phyloP scores from a whole-genome alignment of 2,113 vertebrate species.

The Oryzias curvinotus region DNA sequence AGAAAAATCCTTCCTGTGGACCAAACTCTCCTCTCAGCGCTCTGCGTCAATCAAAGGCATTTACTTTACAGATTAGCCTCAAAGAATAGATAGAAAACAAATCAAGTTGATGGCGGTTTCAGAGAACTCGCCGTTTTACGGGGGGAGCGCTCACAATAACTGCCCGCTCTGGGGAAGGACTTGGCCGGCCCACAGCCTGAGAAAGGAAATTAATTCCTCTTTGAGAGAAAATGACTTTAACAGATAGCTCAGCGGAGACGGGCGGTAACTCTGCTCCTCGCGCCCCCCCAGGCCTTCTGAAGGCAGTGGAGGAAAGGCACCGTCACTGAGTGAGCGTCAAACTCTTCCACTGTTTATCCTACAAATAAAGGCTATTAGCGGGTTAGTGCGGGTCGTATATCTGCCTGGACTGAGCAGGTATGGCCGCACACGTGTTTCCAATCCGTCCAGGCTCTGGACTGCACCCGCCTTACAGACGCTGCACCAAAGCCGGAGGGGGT shows the following conservation, averaged over 20 bases:
- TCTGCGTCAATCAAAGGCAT: neutral
- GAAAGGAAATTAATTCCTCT: slow-evolving; percentile 81
- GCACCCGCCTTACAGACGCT: too few relatives aligned
- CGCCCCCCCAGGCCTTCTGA: slow-evolving; percentile 31
- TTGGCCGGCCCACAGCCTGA: slow-evolving; percentile 55
- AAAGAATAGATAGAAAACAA: neutral
- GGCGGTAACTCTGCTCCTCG: slow-evolving; percentile 46
- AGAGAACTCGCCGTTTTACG: slow-evolving; percentile 15
- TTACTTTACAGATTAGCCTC: neutral
- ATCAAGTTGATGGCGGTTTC: neutral
- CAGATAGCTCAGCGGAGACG: slow-evolving; percentile 65
- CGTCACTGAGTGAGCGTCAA: slow-evolving; percentile 62
- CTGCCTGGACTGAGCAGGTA: slow-evolving; percentile 49
- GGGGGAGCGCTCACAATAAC: slow-evolving; percentile 18
- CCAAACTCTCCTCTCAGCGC: fast-evolving
- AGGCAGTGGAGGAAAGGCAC: slow-evolving; percentile 50
- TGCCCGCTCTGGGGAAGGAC: slow-evolving; percentile 19
- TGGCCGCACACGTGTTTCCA: slow-evolving; percentile 69
- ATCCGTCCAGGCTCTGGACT: slow-evolving; percentile 47
- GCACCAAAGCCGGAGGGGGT: neutral
- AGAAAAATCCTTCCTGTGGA: neutral
- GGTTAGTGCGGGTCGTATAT: slow-evolving; percentile 52
- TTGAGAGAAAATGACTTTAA: slow-evolving; percentile 78
- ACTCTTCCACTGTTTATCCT: slow-evolving; percentile 68
- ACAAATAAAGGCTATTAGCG: slow-evolving; percentile 74